A percentile compares a stretch with the other conserved stretches of the same genome.
These are phyloP conservation scores for Drosophila multiciliata DNA, from an alignment of 2,888 invertebrate genomes.

Conservation along the genomic window DNA sequence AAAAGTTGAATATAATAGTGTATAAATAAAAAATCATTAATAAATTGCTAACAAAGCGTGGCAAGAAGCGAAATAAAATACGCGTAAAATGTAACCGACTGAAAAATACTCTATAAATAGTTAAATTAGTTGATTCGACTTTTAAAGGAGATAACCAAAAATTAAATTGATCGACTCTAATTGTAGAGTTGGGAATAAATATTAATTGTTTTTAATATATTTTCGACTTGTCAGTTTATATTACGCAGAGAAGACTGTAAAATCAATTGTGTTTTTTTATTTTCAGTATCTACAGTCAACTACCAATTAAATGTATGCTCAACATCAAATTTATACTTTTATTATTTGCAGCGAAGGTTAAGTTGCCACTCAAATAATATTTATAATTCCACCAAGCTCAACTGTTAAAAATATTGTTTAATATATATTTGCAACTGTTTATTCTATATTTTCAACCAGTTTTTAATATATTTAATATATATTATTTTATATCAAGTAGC, in stretches of 20 bases:
- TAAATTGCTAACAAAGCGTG: conserved; percentile 37
- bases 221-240: neutral
- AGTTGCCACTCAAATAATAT: neutral
- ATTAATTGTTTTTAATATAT: neutral
- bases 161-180: neutral
- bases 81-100: neutral
- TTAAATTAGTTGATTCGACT: neutral
- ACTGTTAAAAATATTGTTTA: neutral
- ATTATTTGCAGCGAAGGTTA: neutral
- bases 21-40: conserved; percentile 21
- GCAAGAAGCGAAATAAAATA: conserved; percentile 12
- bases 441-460: neutral
- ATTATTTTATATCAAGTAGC: neutral
- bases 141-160: neutral
- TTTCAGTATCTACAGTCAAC: neutral
- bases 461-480: neutral
- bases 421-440: neutral
- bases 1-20: conserved; percentile 35
- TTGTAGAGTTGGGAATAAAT: neutral
- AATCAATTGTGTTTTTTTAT: neutral
- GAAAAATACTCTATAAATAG: neutral
- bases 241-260: neutral
- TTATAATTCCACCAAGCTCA: neutral
- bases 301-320: neutral
- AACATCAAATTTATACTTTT: neutral